Base-by-base conservation (phyloP, 1,140 invertebrate species). In the Melanaphis sacchari region DNA sequence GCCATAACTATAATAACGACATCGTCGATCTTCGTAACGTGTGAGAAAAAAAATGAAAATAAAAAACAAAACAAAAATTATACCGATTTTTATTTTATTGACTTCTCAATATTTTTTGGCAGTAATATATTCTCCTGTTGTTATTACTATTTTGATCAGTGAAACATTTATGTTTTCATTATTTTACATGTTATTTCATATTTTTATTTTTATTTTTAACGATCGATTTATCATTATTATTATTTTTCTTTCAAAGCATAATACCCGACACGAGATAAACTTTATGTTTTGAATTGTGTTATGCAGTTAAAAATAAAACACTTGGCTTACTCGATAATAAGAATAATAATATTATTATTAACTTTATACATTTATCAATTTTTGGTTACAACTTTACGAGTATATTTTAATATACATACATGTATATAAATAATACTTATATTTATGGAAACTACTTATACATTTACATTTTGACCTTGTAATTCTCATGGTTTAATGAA, bases 391-490 rank as follows among this genome's bases (percentile, higher is more conserved):
- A 40, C 8, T 82, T 38, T 81, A 81, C 36, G 36, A 36, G n/a
- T 76, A 38, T 15, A 8, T 31, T 66, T 76, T 31, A 59, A 59
- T 2, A 36, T 36, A 76, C 21, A 81, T 81, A 81, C 21, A 36
- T 49, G 46, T 21, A 49, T 49, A 49, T 41, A 49, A 15, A 43
- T 46, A 87, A 46, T 15, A 49, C 11, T 36, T 36, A 49, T 36
- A 52, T 22, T 88, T 52, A 22, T 59, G 21, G 24, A 11, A 90
- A 38, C 31, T 31, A 40, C 40, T 54, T 90, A 52, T 90, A 36
- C 40, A 54, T 89, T 89, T 59, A 54, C n/a, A 90, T 90, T 54
- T 90, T 54, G 49, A 52, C 88, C 49, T 90, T 90, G 88, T 26
- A 24, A 38, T 22, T 21, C 15, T 26, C 24, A 24, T 26, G n/a